Evolutionary conservation across 2,797 vertebrate species (phyloP).

Genomic region (Oryzias sinensis): DNA sequence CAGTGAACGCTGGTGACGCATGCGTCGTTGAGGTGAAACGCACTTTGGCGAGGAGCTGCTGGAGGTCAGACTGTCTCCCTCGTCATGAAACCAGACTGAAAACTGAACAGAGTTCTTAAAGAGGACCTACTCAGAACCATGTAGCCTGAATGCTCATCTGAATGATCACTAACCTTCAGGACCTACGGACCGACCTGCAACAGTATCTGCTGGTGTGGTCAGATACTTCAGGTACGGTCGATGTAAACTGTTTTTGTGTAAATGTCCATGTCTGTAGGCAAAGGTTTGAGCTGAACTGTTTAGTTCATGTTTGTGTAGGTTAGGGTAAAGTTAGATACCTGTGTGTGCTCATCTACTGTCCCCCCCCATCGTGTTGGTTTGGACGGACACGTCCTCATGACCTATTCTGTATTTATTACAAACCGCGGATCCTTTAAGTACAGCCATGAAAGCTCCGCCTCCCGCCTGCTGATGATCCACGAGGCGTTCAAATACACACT

Average conservation of each 20-base stretch:
- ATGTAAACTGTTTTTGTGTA: slow-evolving; percentile 24
- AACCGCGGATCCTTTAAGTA: slow-evolving; percentile 63
- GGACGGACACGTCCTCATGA: slow-evolving; percentile 55
- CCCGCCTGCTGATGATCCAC: slow-evolving; percentile 76
- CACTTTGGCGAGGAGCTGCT: slow-evolving; percentile 3
- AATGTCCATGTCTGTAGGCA: slow-evolving; percentile 22
- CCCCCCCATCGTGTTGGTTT: slow-evolving; percentile 38
- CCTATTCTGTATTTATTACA: slow-evolving; percentile 72
- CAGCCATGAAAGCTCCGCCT: slow-evolving; percentile 64
- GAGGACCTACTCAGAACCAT: not conserved
- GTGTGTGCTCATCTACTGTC: slow-evolving; percentile 57
- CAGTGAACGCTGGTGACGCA: slow-evolving; percentile 4
- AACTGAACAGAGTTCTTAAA: not conserved
- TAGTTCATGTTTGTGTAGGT: slow-evolving; percentile 29
- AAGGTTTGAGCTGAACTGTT: slow-evolving; percentile 21
- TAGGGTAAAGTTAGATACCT: slow-evolving; percentile 23
- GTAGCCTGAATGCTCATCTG: not conserved
- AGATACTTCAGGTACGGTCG: slow-evolving; percentile 39
- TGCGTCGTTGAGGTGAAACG: slow-evolving; percentile 20
- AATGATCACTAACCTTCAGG: slow-evolving; percentile 29
- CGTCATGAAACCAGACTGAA: not conserved
- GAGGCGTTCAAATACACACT: slow-evolving; percentile 76
- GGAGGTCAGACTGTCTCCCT: slow-evolving; percentile 18
- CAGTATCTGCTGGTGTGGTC: slow-evolving; percentile 23
- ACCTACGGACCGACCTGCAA: slow-evolving; percentile 59